phyloP scores from a whole-genome alignment of 2,113 vertebrate species.

The Eudyptes chrysolophus region DNA sequence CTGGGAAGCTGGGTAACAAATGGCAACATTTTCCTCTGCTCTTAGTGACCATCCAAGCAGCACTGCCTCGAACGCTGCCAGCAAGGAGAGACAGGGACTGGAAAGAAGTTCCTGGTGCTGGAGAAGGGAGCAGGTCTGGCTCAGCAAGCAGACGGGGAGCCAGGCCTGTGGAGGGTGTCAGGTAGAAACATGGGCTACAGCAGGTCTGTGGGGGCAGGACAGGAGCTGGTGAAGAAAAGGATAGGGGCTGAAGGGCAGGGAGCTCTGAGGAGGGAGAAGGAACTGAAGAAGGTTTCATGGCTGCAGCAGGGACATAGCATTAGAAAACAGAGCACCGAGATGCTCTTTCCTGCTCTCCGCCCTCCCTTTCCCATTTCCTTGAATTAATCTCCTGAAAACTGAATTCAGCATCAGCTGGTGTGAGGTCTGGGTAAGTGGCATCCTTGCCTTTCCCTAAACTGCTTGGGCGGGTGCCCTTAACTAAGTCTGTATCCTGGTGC shows the following conservation, averaged over 20 bases:
- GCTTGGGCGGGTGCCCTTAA: background rate
- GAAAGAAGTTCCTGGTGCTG: background rate
- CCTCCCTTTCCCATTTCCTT: background rate
- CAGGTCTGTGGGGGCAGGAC: background rate
- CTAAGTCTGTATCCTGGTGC: background rate
- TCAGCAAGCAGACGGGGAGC: background rate
- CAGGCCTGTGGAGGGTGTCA: background rate
- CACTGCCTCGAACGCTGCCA: background rate
- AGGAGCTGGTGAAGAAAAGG: background rate
- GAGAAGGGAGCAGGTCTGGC: background rate
- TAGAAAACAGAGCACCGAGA: background rate
- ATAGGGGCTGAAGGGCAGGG: background rate
- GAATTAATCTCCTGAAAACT: background rate
- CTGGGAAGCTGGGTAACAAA: background rate
- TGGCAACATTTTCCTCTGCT: background rate
- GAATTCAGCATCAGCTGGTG: background rate
- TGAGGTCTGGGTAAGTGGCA: background rate
- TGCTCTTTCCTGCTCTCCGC: background rate
- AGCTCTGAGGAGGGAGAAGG: background rate
- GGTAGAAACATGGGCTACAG: background rate
- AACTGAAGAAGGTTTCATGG: background rate
- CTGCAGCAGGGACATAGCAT: background rate
- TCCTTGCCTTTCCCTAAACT: background rate
- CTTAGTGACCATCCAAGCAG: background rate
- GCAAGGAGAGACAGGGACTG: fast-evolving